Conservation (phyloP, 2,888 invertebrate genomes). For the Lasioglossum lativentre region DNA sequence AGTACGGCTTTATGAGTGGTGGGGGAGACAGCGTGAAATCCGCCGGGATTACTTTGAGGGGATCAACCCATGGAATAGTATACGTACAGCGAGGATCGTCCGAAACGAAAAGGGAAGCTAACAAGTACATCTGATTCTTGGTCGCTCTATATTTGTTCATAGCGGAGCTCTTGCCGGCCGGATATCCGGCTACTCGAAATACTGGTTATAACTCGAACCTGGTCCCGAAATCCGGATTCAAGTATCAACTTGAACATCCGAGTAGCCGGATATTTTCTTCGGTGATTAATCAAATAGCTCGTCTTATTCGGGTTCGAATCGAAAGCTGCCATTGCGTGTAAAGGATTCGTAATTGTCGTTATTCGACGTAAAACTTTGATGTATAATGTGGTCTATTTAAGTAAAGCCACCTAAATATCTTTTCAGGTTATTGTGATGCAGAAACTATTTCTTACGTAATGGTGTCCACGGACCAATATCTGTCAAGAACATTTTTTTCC, state of each 20-base stretch:
- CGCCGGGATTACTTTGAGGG: constrained; percentile 23
- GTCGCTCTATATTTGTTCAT: neutral
- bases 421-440: too few species aligned
- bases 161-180: neutral
- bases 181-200: neutral
- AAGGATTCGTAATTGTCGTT: neutral
- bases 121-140: neutral
- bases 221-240: constrained; percentile 4
- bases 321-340: neutral
- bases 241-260: neutral
- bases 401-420: too few species aligned
- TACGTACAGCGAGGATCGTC: neutral
- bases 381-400: too few species aligned
- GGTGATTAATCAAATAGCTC: neutral
- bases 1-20: constrained; percentile 16
- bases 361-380: neutral
- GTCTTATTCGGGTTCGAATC: neutral
- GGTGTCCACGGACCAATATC: too few species aligned
- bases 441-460: too few species aligned
- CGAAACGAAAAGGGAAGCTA: neutral
- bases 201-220: neutral
- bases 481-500: too few species aligned
- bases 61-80: constrained; percentile 10
- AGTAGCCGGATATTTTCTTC: neutral
- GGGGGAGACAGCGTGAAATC: constrained; percentile 38